Percentiles rank a stretch among this genome's conserved stretches.
Conservation (phyloP, 2,113 vertebrate species). For the Percopsis transmontana region DNA sequence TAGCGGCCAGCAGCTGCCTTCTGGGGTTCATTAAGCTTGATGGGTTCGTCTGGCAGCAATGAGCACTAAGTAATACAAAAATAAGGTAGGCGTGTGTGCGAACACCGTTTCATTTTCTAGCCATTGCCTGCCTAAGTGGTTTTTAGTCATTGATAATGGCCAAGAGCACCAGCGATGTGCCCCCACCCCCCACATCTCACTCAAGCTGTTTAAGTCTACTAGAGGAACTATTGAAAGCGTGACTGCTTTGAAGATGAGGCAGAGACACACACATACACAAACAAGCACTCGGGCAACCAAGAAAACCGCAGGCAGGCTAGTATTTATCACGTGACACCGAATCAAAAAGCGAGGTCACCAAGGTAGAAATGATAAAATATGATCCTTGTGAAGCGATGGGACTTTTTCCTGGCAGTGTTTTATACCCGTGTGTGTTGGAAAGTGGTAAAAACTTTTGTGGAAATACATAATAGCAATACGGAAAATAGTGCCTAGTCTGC, state of each 20-base stretch:
- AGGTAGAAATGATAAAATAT: no score
- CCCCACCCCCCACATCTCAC: neutral
- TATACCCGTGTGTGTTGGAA: no score
- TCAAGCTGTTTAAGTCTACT: conserved; percentile 8
- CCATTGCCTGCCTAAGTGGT: conserved; percentile 11
- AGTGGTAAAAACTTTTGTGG: no score
- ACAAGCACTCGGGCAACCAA: conserved; percentile 7
- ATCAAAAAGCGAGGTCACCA: no score
- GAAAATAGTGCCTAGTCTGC: no score
- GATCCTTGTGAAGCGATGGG: no score
- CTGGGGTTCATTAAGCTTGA: conserved; percentile 51
- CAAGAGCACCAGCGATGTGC: neutral
- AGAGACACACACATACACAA: neutral
- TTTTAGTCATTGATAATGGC: conserved; percentile 32
- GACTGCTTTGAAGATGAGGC: conserved; percentile 3
- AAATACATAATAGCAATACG: no score
- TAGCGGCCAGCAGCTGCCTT: conserved; percentile 32
- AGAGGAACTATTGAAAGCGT: neutral
- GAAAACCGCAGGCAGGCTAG: conserved; percentile 7
- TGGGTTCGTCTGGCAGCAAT: conserved; percentile 61
- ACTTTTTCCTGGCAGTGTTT: no score
- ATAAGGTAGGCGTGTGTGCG: conserved; percentile 7
- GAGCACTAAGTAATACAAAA: conserved; percentile 40
- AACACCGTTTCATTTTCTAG: conserved; percentile 19
- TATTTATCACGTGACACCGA: no score